A percentile compares a stretch with the other conserved stretches of the same genome.
These are phyloP conservation scores for Beroe ovata DNA, from an alignment of 37 sponge, comb jelly and placozoan species.

Conservation along the genomic window DNA sequence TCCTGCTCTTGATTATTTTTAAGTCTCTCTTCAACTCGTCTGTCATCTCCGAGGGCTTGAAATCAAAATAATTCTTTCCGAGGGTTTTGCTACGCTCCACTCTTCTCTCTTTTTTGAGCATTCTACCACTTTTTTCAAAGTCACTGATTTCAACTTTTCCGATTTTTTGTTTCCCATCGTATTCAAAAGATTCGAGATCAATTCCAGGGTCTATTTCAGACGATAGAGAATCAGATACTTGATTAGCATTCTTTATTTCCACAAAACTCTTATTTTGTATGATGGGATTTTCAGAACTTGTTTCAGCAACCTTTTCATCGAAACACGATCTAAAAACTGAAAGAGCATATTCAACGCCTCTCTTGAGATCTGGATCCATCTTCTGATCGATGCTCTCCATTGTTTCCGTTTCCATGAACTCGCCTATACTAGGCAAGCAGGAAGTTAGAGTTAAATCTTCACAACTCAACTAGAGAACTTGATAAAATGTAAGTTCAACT, in stretches of 20 bases:
- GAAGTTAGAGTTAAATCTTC: no score
- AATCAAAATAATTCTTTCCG: constrained; percentile 58
- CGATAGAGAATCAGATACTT: constrained; percentile 16
- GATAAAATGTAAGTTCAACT: no score
- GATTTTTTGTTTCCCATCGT: not conserved
- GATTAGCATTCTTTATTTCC: constrained; percentile 14
- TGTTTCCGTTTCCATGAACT: not conserved
- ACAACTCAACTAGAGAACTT: no score
- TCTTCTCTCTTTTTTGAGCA: constrained; percentile 3
- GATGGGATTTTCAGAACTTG: constrained; percentile 6
- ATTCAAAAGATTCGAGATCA: constrained; percentile 60
- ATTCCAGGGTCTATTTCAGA: constrained; percentile 56
- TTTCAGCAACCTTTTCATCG: not conserved
- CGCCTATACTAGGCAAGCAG: no score
- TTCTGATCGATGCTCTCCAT: not conserved
- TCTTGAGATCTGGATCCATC: not conserved
- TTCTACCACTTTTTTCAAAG: constrained; percentile 5
- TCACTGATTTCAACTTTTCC: constrained; percentile 31
- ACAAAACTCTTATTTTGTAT: constrained; percentile 35
- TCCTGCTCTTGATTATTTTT: constrained; percentile 54
- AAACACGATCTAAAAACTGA: constrained; percentile 29
- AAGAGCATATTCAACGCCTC: constrained; percentile 30
- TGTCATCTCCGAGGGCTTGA: constrained; percentile 64
- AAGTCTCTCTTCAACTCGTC: constrained; percentile 52
- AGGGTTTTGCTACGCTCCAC: constrained; percentile 27